A percentile compares a stretch with the other conserved stretches of the same genome.
These are phyloP conservation scores for Notodonta dromedarius DNA, from an alignment of 2,888 invertebrate species.

Conservation along the genomic window DNA sequence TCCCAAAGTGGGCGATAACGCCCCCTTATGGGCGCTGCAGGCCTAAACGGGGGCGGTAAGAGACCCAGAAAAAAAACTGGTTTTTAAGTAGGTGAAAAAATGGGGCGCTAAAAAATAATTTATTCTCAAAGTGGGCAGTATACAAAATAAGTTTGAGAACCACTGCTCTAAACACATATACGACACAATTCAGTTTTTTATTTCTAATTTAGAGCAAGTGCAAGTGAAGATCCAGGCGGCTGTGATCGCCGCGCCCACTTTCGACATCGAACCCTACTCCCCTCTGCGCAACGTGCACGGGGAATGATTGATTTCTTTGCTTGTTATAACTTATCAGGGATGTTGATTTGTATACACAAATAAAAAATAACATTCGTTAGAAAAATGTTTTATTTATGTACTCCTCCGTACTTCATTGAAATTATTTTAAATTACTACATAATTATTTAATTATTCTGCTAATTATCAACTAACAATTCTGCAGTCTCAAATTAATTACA, in stretches of 20 bases:
- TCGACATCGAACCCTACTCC: conserved; percentile 59
- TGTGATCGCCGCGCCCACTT: conserved; percentile 66
- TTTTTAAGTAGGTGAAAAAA: too few relatives aligned
- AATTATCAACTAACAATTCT: conserved; percentile 81
- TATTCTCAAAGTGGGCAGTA: too few relatives aligned
- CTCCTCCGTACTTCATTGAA: conserved; percentile 75
- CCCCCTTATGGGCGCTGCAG: background rate
- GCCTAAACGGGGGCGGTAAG: background rate
- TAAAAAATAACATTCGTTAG: conserved; percentile 62
- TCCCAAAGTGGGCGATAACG: background rate
- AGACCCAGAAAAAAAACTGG: too few relatives aligned
- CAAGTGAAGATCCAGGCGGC: conserved; percentile 71
- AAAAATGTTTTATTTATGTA: conserved; percentile 79
- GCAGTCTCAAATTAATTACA: conserved; percentile 82
- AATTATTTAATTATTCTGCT: conserved; percentile 70
- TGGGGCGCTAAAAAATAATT: too few relatives aligned
- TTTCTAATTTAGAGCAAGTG: conserved; percentile 56
- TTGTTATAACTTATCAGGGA: background rate
- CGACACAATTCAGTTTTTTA: too few relatives aligned
- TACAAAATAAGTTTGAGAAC: too few relatives aligned
- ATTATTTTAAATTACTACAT: conserved; percentile 75
- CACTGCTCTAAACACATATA: too few relatives aligned
- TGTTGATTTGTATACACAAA: conserved; percentile 23
- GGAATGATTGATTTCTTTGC: conserved; percentile 40
- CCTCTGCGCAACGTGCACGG: conserved; percentile 58